Base-by-base conservation (phyloP, 2,113 vertebrate species). In the Mustela lutreola region DNA sequence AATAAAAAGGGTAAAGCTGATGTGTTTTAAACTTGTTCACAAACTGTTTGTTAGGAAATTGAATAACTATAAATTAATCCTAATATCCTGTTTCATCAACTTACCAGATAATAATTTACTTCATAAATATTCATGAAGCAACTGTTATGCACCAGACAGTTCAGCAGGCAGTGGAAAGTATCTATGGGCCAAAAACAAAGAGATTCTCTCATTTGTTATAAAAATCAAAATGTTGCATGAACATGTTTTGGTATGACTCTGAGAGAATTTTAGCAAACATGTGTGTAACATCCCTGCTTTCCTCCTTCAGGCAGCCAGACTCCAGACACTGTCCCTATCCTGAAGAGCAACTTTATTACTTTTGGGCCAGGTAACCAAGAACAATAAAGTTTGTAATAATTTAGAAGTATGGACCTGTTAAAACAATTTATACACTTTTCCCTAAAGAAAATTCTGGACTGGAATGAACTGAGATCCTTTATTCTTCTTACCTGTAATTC, bases 361-460 rank as follows among this genome's bases (percentile, higher is more conserved):
- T 95, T 86, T 45, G 75, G 70, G 50, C 9, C 58, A 93, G 39
- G 48, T 62, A 92, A 96, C 19, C 19, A 89, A 95, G 48, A 80
- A 58, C 33, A 75, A 94, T 90, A 96, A 94, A 98, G 42, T 36
- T 11, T 56, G 33, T 16, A 65, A 84, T 83, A 75, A 94, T 84
- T 89, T 95, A 79, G 58, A 89, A 96, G 26, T 87, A 65, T 16
- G 21, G n/a, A 71, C 36, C 65, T 92, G 78, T 92, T 91, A 71
- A 87, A 96, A 71, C 19, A 65, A 70, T 95, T 93, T 81, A 53
- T 71, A 87, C 1, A 39, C 19, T 84, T 92, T 94, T 92, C 7
- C 78, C 26, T 89, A 42, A 89, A 56, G 42, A 60, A 60, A 89
- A 95, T 71, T 48, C 42, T 83, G 22, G 39, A 79, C 71, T 48